These are phyloP conservation scores for Ciconia maguari DNA, from an alignment of 2,113 vertebrate genomes.

Conservation along the genomic window DNA sequence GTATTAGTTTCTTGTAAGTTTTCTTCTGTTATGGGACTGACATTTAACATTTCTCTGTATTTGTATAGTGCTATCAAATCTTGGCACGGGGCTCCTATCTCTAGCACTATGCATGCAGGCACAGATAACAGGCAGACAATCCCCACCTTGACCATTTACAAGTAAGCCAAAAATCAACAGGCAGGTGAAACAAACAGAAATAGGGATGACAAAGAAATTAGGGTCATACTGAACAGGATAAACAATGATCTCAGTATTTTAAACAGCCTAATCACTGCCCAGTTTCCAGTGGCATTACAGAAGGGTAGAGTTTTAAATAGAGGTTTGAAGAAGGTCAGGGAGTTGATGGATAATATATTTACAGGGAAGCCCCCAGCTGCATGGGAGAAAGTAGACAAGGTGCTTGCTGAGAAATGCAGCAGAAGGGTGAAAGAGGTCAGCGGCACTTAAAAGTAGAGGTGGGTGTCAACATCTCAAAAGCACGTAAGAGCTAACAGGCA, in stretches of 20 bases:
- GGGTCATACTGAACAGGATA: neutral
- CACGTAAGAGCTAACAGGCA: neutral
- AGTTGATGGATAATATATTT: neutral
- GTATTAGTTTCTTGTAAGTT: neutral
- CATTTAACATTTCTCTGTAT: neutral
- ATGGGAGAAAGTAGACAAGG: neutral
- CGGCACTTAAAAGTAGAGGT: neutral
- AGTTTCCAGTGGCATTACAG: neutral
- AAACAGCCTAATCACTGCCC: neutral
- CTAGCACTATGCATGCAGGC: neutral
- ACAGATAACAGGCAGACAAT: neutral
- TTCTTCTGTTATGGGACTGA: neutral
- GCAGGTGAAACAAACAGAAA: neutral
- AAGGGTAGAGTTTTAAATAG: neutral
- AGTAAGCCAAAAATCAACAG: neutral
- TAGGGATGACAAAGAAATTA: neutral
- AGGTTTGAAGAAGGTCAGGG: neutral
- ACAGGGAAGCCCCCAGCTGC: neutral
- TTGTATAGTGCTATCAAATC: neutral
- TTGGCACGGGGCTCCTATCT: fast-evolving
- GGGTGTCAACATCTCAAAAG: neutral
- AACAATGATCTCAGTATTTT: neutral
- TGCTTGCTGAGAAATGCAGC: neutral
- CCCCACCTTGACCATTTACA: neutral
- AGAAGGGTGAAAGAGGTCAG: neutral